These are phyloP conservation scores for Pollicipes pollicipes DNA, from an alignment of 1,140 invertebrate species.

Conservation along the genomic window DNA sequence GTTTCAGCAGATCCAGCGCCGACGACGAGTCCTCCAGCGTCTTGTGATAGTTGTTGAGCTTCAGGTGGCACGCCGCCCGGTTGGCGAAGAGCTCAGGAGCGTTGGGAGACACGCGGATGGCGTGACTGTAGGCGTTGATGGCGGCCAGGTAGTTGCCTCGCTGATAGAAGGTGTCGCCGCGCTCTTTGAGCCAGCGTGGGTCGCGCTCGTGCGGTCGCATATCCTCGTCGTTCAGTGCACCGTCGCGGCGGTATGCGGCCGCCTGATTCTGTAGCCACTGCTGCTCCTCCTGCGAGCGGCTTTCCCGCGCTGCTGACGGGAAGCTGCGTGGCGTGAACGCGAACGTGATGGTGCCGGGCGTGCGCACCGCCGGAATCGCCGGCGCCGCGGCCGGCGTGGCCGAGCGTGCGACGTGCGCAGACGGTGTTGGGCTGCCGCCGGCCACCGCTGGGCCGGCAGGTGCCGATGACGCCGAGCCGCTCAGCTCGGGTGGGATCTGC, in stretches of 20 bases:
- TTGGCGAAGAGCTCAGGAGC: background rate
- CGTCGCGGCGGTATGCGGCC: background rate
- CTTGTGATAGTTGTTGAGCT: conserved; percentile 3
- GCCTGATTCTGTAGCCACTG: background rate
- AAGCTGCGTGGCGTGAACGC: background rate
- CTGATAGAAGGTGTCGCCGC: background rate
- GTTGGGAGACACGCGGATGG: background rate
- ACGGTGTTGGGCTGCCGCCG: background rate
- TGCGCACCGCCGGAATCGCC: background rate
- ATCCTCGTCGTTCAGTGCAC: background rate
- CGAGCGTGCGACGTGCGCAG: background rate
- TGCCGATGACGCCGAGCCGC: background rate
- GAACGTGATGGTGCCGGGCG: background rate
- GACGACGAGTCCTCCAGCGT: conserved; percentile 2
- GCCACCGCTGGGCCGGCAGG: background rate
- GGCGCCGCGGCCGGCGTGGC: background rate
- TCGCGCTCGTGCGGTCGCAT: background rate
- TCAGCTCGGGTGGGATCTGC: background rate
- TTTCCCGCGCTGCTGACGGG: background rate
- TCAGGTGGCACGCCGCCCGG: background rate
- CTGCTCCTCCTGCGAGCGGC: background rate
- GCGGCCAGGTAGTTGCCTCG: background rate
- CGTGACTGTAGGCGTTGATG: background rate
- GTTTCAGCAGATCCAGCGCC: conserved; percentile 6
- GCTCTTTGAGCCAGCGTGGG: background rate